Evolutionary conservation across 2,888 invertebrate species (phyloP), one percentile per base, ranked within the genome.

Genomic region (Lasioglossum lativentre): DNA sequence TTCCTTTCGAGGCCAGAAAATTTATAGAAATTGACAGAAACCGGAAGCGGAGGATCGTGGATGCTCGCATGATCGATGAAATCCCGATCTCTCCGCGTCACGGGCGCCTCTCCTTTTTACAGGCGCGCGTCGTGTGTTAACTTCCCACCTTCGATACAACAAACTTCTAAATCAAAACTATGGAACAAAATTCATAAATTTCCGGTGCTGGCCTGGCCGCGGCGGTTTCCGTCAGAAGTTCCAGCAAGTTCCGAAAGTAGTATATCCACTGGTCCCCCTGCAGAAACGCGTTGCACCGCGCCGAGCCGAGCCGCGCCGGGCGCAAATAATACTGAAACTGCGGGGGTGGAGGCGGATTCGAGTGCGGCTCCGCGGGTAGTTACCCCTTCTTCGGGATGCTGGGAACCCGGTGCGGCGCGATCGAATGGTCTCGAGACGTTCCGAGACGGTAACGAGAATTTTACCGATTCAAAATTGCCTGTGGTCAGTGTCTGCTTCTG

Each of bases 131-230:
- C 23, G 4, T 1, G 68, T 0, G 14, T 68, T 68, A 68, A 68
- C 38, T 68, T 38, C 38, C 68, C 68, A n/a, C 68, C 68, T 68
- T 68, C 68, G 68, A 68, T 68, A 34, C 47, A 59, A 63, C 75
- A 34, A 66, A 59, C 68, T 75, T 85, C 92, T 94, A 94, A 94
- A 94, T 94, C 94, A 94, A 92, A 92, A 82, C 92, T 91, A 89
- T 93, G 93, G 93, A 94, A 94, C 94, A 94, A 95, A 94, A 94
- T 94, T 94, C 94, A 94, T 94, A 95, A 95, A 94, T 95, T 94
- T 93, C 93, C 93, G 93, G 93, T 91, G 34, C 92, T 91, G 91
- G 92, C 91, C 92, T 92, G 93, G 92, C 92, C 93, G 92, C 80
- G 83, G 93, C 91, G 94, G 93, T 93, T 94, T 93, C 94, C 93